Evolutionary conservation across 92 coral and sea anemone genomes (phyloP), one percentile per base, ranked within the genome.

Genomic region (Scolanthus callimorphus): DNA sequence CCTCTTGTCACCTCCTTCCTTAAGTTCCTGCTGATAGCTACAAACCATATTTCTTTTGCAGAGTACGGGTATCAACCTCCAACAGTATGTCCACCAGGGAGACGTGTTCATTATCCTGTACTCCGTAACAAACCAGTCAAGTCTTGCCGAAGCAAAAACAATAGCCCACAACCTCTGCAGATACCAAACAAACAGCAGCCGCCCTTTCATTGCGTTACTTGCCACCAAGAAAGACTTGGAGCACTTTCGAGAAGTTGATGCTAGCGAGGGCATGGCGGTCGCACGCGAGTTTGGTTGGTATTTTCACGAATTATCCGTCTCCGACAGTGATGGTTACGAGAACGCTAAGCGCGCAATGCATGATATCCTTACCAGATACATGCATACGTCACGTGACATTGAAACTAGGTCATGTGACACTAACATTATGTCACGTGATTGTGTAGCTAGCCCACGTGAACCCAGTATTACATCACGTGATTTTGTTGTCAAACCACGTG

Each of bases 31-130:
- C n/a, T n/a, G 6, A 34, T 34, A 15, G 41, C 15, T 34, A 6
- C 41, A 34, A 34, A 6, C 41, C 41, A 6, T 34, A 6, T 34
- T 6, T n/a, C n/a, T n/a, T 15, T 34, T 15, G 6, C 41, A 34
- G 41, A 34, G 6, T 34, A 34, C 41, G 6, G 15, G 41, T 34
- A 15, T 15, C 6, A 15, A 6, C 41, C 57, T 86, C 22, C 78
- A 71, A 56, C 74, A 58, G 21, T 59, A 61, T 28, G 57, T 51
- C 12, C 39, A 44, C 29, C 67, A 75, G 54, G 89, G 88, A 13
- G 85, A 81, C 39, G 30, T 86, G 29, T 81, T 71, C 73, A 64
- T 86, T 51, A 76, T 86, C 59, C 54, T 86, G 66, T 86, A 81
- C 53, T 86, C 95, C 1, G 63, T 86, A 27, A 77, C 89, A 8